phyloP scores from a whole-genome alignment of 2,888 invertebrate species.

The Adineta ricciae region DNA sequence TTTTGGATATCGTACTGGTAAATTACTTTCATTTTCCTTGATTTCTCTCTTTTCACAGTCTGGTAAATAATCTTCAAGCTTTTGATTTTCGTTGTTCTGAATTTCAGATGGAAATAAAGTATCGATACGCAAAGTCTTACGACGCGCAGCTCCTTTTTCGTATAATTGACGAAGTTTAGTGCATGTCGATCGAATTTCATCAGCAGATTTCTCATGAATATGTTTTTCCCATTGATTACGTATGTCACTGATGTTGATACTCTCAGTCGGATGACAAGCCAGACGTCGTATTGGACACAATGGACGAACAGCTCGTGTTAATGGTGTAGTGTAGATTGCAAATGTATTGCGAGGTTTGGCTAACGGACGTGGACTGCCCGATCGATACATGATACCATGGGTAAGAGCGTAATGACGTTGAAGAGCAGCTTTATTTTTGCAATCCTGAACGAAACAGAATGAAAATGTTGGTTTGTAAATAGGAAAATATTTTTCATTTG shows the following conservation, averaged over 20 bases:
- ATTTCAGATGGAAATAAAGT: neutral
- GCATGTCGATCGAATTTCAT: neutral
- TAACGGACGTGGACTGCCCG: slow-evolving; percentile 8
- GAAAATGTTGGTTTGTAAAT: too few relatives aligned
- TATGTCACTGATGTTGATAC: neutral
- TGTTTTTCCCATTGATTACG: neutral
- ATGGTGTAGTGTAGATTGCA: slow-evolving; percentile 25
- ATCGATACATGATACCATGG: neutral
- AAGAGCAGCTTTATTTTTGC: neutral
- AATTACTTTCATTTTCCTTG: neutral
- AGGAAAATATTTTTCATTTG: too few relatives aligned
- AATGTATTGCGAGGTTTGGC: slow-evolving; percentile 22
- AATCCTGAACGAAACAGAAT: neutral
- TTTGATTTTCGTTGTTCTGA: neutral
- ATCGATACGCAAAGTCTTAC: neutral
- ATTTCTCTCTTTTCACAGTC: neutral
- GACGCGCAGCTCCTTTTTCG: neutral
- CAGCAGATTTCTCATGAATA: neutral
- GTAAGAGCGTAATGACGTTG: neutral
- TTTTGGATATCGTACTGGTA: neutral
- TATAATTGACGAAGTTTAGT: neutral
- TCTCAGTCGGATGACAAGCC: neutral
- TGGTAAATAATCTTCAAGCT: neutral
- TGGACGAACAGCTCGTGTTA: slow-evolving; percentile 24
- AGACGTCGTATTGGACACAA: neutral